Percentiles rank a stretch among this genome's conserved stretches.
These are phyloP conservation scores for Martes martes DNA, from an alignment of 2,113 vertebrate species.

Conservation along the genomic window DNA sequence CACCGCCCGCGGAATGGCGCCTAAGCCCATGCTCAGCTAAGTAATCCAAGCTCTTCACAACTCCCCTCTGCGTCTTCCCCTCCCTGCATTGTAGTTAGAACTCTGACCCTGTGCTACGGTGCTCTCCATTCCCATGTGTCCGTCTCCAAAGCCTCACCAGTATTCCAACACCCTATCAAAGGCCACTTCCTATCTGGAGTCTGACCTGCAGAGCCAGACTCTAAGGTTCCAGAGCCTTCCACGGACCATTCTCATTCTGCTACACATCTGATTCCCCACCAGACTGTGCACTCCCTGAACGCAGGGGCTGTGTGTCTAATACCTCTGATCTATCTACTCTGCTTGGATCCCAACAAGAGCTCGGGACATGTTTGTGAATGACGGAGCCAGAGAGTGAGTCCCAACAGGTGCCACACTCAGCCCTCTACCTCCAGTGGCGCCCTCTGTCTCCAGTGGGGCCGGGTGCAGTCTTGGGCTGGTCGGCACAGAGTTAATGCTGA, in stretches of 20 bases:
- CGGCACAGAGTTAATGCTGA: neutral
- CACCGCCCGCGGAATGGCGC: neutral
- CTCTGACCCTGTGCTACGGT: rapidly evolving
- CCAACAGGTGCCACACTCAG: too few species aligned
- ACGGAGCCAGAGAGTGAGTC: neutral
- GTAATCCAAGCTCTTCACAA: neutral
- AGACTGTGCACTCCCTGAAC: neutral
- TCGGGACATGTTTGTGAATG: neutral
- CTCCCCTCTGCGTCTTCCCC: neutral
- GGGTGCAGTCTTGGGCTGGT: neutral
- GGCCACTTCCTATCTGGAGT: neutral
- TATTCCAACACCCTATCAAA: neutral
- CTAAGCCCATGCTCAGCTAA: neutral
- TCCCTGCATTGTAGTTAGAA: neutral
- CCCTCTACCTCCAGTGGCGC: neutral
- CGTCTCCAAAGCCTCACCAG: neutral
- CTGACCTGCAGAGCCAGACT: neutral
- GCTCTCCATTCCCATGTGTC: too few species aligned
- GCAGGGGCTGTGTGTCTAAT: neutral
- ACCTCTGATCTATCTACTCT: neutral
- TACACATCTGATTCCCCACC: neutral
- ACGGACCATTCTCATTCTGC: neutral
- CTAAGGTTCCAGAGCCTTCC: neutral
- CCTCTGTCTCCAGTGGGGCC: neutral
- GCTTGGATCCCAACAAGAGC: neutral